Conservation (phyloP, 2,797 vertebrate species). For the Muscicapa striata region DNA sequence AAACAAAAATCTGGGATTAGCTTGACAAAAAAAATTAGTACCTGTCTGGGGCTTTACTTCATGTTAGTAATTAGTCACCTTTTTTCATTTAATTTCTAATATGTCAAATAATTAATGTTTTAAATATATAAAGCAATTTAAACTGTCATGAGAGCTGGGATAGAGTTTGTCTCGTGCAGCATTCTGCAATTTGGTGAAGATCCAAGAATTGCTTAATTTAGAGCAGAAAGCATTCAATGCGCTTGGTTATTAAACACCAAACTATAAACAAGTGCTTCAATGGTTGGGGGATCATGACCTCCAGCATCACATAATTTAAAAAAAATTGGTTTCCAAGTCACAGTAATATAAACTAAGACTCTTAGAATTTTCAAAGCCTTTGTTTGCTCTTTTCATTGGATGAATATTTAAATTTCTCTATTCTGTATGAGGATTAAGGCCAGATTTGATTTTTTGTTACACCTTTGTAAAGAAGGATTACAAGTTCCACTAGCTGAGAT, state of each 20-base stretch:
- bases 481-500: neutral
- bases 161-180: neutral
- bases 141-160: neutral
- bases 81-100: conserved; percentile 22
- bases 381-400: neutral
- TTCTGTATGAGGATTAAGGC: neutral
- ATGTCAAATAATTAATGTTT: conserved; percentile 17
- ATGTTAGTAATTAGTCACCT: neutral
- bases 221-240: neutral
- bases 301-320: neutral
- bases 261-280: conserved; percentile 35
- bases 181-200: neutral
- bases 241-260: conserved; percentile 36
- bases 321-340: neutral
- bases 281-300: neutral
- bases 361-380: neutral
- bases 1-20: neutral
- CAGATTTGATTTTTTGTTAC: neutral
- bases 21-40: neutral
- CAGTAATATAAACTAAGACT: neutral
- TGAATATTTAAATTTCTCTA: neutral
- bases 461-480: neutral
- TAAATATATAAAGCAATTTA: conserved; percentile 20
- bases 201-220: conserved; percentile 37
- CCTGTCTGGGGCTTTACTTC: neutral